Conservation (phyloP, 2,113 vertebrate genomes). For the Caloenas nicobarica region DNA sequence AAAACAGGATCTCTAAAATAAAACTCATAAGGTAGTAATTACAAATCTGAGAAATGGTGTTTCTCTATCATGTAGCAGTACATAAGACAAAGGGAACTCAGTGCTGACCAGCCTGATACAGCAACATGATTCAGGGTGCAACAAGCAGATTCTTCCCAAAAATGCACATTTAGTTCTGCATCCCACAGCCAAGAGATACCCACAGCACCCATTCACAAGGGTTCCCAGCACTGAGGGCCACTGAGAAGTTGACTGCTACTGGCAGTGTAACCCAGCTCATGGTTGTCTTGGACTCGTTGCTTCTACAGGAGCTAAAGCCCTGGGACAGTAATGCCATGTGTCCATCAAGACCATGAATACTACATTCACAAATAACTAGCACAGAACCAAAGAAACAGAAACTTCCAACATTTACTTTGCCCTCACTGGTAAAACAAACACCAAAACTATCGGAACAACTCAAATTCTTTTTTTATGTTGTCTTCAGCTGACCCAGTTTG, state of each 20-base stretch:
- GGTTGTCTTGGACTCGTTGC: not conserved
- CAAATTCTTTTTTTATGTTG: not conserved
- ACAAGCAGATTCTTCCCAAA: not conserved
- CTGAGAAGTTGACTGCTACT: not conserved
- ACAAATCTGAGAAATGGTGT: not conserved
- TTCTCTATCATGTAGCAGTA: not conserved
- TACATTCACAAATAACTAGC: not conserved
- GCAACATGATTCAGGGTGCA: fast-evolving
- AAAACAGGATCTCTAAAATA: not conserved
- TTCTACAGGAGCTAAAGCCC: not conserved
- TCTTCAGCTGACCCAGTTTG: not conserved
- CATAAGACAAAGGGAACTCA: not conserved
- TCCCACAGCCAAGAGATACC: not conserved
- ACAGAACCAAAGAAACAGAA: not conserved
- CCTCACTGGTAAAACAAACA: not conserved
- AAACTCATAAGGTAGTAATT: not conserved
- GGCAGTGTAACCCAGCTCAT: not conserved
- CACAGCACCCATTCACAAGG: not conserved
- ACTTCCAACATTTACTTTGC: not conserved
- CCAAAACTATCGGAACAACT: fast-evolving
- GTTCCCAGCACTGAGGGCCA: not conserved
- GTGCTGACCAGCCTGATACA: not conserved
- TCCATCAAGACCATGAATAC: fast-evolving
- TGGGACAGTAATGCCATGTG: not conserved
- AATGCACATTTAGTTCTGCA: fast-evolving